Base-by-base conservation (phyloP, 1,140 invertebrate species). In the Lethrus apterus region DNA sequence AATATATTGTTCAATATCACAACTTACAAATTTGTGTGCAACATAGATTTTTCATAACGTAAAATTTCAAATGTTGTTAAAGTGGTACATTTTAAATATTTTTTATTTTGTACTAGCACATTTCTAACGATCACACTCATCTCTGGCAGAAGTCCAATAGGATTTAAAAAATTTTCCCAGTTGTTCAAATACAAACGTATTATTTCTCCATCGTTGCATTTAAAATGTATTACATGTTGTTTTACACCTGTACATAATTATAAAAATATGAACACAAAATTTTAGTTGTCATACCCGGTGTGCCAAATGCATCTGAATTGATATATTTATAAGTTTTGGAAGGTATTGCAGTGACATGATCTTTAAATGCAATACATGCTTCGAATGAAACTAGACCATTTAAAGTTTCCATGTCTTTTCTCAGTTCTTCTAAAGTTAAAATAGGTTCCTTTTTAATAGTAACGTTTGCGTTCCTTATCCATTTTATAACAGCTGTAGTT, bases 81-180 rank as follows among this genome's bases (percentile, higher is more conserved):
- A 4, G 19, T 19, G n/a, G 34, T 41, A 4, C 30, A 34, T 26
- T 48, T 48, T 3, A 34, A 38, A 35, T 48, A 48, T 48, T 43
- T 48, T 2, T 14, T n/a, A 17, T 29, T 48, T 21, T 48, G 46
- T 0, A 30, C 19, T 10, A 33, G 3, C 2, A 35, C 38, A 19
- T 48, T 48, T 20, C 29, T 26, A 3, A 48, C 46, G 20, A 41
- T 42, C 2, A 48, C n/a, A n/a, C 31, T 26, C 46, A 43, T 48
- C 42, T 43, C 18, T 10, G 36, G 30, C 30, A 48, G 10, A 29
- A 48, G 35, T 24, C 46, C 35, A 15, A 40, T 34, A 3, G 46
- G 46, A 5, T 21, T 34, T 8, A n/a, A 17, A 9, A 43, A 18
- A 19, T 43, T 48, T 35, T 48, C 46, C 38, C 38, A 48, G 29